phyloP scores from a whole-genome alignment of 2,797 vertebrate species.

The Bovichtus variegatus region DNA sequence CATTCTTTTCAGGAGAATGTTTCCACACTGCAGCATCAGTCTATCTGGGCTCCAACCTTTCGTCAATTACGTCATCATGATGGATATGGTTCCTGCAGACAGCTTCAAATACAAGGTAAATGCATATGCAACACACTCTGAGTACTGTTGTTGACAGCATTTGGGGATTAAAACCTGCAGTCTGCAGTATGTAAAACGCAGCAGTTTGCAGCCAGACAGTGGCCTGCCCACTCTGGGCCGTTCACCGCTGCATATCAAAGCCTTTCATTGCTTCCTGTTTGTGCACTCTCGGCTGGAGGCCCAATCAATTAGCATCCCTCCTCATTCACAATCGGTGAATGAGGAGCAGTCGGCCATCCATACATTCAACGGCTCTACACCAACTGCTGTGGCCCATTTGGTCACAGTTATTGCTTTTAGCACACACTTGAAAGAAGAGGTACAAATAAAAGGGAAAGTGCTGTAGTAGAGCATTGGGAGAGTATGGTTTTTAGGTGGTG shows the following conservation, averaged over 20 bases:
- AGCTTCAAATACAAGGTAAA: constrained; percentile 90
- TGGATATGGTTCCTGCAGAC: constrained; percentile 88
- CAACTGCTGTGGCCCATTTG: constrained; percentile 68
- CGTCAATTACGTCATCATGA: constrained; percentile 87
- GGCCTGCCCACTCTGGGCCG: constrained; percentile 48
- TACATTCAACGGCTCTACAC: constrained; percentile 53
- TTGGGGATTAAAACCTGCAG: constrained; percentile 7
- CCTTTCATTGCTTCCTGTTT: constrained; percentile 83
- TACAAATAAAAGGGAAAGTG: constrained; percentile 16
- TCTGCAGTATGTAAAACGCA: constrained; percentile 27
- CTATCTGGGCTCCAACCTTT: constrained; percentile 87
- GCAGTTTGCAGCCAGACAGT: constrained; percentile 66
- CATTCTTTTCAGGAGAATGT: constrained; percentile 86
- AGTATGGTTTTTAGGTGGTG: neutral
- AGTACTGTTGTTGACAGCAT: neutral
- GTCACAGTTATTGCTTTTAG: constrained; percentile 44
- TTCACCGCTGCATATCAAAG: constrained; percentile 82
- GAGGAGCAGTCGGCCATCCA: constrained; percentile 61
- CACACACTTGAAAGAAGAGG: constrained; percentile 44
- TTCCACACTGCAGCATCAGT: constrained; percentile 89
- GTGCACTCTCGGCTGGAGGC: constrained; percentile 78
- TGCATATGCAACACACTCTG: neutral
- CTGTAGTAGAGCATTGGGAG: neutral
- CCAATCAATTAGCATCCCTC: constrained; percentile 81
- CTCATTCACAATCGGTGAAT: constrained; percentile 67